Conservation (phyloP, 2,797 vertebrate species). For the Ceryle rudis region DNA sequence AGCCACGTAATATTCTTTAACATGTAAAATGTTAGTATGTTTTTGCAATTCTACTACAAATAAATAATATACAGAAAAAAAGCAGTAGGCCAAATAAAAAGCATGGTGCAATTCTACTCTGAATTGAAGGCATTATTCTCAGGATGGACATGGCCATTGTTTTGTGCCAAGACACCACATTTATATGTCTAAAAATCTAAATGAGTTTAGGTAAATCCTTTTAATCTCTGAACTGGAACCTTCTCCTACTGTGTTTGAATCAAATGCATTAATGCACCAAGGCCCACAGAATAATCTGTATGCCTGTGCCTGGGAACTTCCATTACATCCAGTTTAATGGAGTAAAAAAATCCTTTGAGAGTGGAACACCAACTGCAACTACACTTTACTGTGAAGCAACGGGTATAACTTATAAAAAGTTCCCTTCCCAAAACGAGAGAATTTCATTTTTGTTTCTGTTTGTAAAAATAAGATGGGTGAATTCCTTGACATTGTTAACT, state of each 20-base stretch:
- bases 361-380: not conserved
- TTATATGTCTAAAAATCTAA: constrained; percentile 26
- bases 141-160: not conserved
- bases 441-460: not conserved
- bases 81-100: not conserved
- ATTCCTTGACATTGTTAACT: not conserved
- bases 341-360: not conserved
- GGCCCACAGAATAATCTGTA: not conserved
- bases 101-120: not conserved
- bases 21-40: not conserved
- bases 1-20: not conserved
- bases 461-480: not conserved
- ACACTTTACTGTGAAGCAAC: not conserved
- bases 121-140: not conserved
- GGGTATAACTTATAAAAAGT: not conserved
- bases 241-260: constrained; percentile 59
- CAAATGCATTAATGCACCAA: constrained; percentile 56
- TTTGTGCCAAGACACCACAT: constrained; percentile 52
- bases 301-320: constrained; percentile 3
- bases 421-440: not conserved
- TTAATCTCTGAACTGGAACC: constrained; percentile 48
- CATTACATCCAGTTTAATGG: constrained; percentile 26
- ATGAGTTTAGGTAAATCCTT: constrained; percentile 39
- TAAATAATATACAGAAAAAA: constrained; percentile 3
- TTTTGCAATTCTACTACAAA: constrained; percentile 28